Percentiles rank a stretch among this genome's conserved stretches.
These are phyloP conservation scores for Acipenser oxyrinchus DNA, from an alignment of 2,797 vertebrate species.

Conservation along the genomic window DNA sequence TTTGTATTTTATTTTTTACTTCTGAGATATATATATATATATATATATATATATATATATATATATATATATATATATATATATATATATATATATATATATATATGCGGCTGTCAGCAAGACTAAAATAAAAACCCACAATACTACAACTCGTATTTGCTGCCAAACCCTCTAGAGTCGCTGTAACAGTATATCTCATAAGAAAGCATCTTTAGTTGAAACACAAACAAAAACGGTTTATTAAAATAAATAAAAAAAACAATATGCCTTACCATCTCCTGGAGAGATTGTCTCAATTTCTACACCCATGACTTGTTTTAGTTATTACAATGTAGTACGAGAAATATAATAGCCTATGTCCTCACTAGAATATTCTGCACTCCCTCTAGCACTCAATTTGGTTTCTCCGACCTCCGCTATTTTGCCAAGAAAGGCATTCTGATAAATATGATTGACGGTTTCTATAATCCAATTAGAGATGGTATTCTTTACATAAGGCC, in stretches of 20 bases:
- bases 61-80: too few species aligned
- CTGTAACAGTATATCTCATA: too few species aligned
- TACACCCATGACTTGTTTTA: slow-evolving; percentile 70
- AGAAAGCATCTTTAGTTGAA: not conserved
- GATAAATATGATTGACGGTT: not conserved
- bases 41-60: too few species aligned
- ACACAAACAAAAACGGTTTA: not conserved
- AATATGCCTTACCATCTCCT: slow-evolving; percentile 76
- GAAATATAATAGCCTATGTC: not conserved
- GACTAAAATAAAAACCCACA: too few species aligned
- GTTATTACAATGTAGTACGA: slow-evolving; percentile 35
- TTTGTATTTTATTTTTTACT: too few species aligned
- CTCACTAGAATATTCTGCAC: not conserved
- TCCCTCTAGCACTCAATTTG: not conserved
- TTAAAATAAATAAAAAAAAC: not conserved
- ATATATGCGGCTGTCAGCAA: too few species aligned
- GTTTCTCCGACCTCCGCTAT: not conserved
- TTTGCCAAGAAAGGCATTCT: slow-evolving; percentile 1
- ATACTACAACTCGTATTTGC: too few species aligned
- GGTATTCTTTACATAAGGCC: not conserved
- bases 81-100: too few species aligned
- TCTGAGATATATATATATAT: too few species aligned
- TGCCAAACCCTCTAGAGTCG: too few species aligned
- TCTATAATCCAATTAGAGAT: not conserved
- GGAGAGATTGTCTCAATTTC: slow-evolving; percentile 92